Evolutionary conservation across 2,888 invertebrate genomes (phyloP).

Genomic region (Mythimna vitellina): DNA sequence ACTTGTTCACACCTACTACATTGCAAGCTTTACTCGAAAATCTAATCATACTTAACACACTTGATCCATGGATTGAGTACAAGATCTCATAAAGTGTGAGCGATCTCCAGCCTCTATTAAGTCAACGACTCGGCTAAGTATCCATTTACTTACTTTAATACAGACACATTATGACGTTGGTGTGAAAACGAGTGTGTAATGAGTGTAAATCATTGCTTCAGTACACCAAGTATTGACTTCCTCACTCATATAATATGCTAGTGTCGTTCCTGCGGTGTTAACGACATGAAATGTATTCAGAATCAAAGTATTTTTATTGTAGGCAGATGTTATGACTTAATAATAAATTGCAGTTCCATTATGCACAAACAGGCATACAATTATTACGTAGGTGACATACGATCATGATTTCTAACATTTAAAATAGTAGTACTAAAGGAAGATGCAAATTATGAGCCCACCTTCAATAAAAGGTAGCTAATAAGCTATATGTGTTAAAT

Average conservation of each 20-base stretch:
- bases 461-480: too few relatives aligned
- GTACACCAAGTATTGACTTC: not conserved
- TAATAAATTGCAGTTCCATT: too few relatives aligned
- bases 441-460: too few relatives aligned
- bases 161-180: slow-evolving; percentile 42
- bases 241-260: not conserved
- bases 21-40: not conserved
- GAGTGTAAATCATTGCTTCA: slow-evolving; percentile 4
- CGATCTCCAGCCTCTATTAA: slow-evolving; percentile 36
- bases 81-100: slow-evolving; percentile 26
- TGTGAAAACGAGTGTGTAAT: slow-evolving; percentile 50
- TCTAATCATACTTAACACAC: slow-evolving; percentile 20
- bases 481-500: too few relatives aligned
- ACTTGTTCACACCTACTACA: not conserved
- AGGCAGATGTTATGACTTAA: too few relatives aligned
- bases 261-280: too few relatives aligned
- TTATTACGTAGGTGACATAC: too few relatives aligned
- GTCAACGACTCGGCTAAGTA: slow-evolving; percentile 37
- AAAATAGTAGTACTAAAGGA: too few relatives aligned
- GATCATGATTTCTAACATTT: too few relatives aligned
- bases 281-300: too few relatives aligned
- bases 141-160: slow-evolving; percentile 53
- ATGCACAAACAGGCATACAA: too few relatives aligned
- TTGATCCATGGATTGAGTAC: slow-evolving; percentile 10
- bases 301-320: too few relatives aligned